Conservation (phyloP, 2,888 invertebrate genomes). For the Idaea aversata region DNA sequence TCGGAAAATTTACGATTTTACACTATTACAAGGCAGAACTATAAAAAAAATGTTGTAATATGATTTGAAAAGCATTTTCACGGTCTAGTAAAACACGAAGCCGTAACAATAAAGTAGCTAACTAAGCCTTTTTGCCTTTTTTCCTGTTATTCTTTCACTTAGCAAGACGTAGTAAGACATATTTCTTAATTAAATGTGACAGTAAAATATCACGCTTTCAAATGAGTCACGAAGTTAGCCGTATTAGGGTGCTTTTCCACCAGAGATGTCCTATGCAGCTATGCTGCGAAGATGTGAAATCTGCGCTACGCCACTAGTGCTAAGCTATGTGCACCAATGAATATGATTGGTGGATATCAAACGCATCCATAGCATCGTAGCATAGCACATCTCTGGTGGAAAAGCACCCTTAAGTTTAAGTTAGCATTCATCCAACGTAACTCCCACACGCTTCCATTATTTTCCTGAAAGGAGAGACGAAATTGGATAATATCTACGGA, state of each 20-base stretch:
- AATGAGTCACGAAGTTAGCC: neutral
- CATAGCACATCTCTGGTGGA: too few species aligned
- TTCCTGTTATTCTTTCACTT: neutral
- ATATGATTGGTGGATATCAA: too few species aligned
- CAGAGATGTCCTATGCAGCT: too few species aligned
- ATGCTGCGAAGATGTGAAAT: too few species aligned
- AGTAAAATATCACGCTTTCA: neutral
- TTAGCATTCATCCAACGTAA: too few species aligned
- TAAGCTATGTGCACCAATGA: too few species aligned
- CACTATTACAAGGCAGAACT: neutral
- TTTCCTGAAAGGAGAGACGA: constrained; percentile 9
- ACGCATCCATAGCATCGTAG: too few species aligned
- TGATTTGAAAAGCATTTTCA: neutral
- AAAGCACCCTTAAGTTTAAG: too few species aligned
- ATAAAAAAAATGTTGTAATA: neutral
- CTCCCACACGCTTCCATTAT: constrained; percentile 16
- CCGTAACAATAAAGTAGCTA: neutral
- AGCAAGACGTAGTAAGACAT: neutral
- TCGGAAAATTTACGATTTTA: neutral
- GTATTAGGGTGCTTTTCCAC: too few species aligned
- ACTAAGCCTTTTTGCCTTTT: neutral
- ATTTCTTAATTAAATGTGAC: neutral
- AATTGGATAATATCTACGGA: constrained; percentile 12
- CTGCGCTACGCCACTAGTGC: too few species aligned
- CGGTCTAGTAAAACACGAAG: neutral